Evolutionary conservation across 2,888 invertebrate genomes (phyloP), one percentile per base, ranked within the genome.

Genomic region (Plusia festucae): DNA sequence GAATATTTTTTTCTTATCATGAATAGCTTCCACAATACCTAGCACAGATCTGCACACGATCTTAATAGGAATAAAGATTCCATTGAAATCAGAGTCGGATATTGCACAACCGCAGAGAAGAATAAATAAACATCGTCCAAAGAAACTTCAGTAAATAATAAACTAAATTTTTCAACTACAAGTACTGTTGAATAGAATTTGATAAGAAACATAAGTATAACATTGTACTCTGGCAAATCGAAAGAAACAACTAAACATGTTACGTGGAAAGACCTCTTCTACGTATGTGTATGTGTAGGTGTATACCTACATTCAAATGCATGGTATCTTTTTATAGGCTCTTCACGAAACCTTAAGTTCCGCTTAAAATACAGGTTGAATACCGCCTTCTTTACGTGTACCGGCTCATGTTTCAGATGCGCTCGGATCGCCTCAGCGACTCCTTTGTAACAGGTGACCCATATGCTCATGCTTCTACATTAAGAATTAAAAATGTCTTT

Each of bases 1-100:
- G 5, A 27, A 27, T 8, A 27, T 5, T 27, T 27, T 27, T 27
- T 8, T 27, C 27, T 2, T 27, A 27, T 8, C 8, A 8, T 27
- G 8, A 27, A 27, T n/a, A n/a, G n/a, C n/a, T n/a, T n/a, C n/a
- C n/a, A n/a, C n/a, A n/a, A n/a, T n/a, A n/a, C 9, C 30, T 9
- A 9, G 2, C 9, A 2, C 0, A 34, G 34, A 34, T 34, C 34
- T 34, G 34, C 15, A 30, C 30, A n/a, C 40, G n/a, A n/a, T 40
- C 40, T n/a, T 40, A 40, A 40, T n/a, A 40, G 13, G 11, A 34
- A 34, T 6, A 40, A 40, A 40, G 15, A 40, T 40, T 40, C 40
- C 40, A 40, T 40, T 40, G 40, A 40, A 40, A 13, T 40, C 40
- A 40, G n/a, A 40, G n/a, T 40, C 40, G 40, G 40, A 40, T 40